These are phyloP conservation scores for Litocranius walleri DNA, from an alignment of 2,113 vertebrate species.

Conservation along the genomic window DNA sequence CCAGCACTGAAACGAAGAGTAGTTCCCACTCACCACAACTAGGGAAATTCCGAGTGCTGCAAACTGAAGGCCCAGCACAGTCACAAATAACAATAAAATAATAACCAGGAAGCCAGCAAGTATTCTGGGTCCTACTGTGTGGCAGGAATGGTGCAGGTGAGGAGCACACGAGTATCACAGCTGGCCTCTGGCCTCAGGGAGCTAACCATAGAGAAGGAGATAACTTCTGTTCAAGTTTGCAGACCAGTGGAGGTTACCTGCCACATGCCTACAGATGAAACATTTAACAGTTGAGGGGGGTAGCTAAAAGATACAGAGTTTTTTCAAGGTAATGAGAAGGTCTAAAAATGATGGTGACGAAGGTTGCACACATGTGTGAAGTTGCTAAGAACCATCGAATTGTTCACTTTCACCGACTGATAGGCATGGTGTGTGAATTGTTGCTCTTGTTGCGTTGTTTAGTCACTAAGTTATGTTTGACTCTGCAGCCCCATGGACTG, in stretches of 20 bases:
- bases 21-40: background rate
- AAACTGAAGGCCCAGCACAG: background rate
- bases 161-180: background rate
- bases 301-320: background rate
- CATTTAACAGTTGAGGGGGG: background rate
- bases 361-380: background rate
- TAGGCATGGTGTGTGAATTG: background rate
- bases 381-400: background rate
- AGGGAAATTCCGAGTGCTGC: background rate
- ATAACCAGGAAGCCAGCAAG: background rate
- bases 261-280: background rate
- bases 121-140: background rate
- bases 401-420: background rate
- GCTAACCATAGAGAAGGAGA: background rate
- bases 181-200: background rate
- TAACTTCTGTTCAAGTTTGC: background rate
- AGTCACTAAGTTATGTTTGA: background rate
- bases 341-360: background rate
- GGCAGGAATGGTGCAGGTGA: background rate
- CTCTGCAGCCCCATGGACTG: background rate
- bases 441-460: background rate
- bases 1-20: accelerated
- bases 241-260: background rate
- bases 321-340: background rate
- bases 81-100: background rate